Percentiles rank a stretch among this genome's conserved stretches.
These are phyloP conservation scores for Aporrectodea caliginosa DNA, from an alignment of 1,140 invertebrate species.

Conservation along the genomic window DNA sequence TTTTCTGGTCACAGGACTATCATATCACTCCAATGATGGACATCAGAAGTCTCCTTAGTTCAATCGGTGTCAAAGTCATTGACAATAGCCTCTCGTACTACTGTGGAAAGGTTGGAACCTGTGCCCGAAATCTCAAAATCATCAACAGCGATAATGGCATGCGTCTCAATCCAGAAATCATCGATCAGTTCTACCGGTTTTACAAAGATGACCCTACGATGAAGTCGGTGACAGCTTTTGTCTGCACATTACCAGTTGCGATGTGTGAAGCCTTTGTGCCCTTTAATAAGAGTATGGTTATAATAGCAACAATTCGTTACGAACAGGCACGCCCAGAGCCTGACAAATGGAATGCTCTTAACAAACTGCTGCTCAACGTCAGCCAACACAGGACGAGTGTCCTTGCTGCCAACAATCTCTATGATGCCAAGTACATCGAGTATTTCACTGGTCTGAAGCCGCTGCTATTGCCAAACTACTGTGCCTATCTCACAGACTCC, in stretches of 20 bases:
- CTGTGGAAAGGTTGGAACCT: constrained; percentile 28
- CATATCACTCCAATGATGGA: constrained; percentile 34
- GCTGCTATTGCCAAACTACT: constrained; percentile 23
- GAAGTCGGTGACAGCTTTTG: constrained; percentile 29
- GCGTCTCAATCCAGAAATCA: constrained; percentile 22
- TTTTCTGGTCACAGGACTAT: constrained; percentile 35
- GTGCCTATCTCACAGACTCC: constrained; percentile 26
- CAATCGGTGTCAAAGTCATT: constrained; percentile 31
- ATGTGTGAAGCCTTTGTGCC: constrained; percentile 32
- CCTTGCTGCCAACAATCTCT: constrained; percentile 32
- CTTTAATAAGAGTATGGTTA: constrained; percentile 31
- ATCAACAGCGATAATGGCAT: constrained; percentile 34
- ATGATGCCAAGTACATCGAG: constrained; percentile 34
- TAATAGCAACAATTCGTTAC: constrained; percentile 30
- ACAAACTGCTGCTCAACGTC: constrained; percentile 28
- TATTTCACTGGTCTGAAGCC: constrained; percentile 33
- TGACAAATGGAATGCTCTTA: constrained; percentile 31
- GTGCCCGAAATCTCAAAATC: constrained; percentile 31
- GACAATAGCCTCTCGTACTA: constrained; percentile 34
- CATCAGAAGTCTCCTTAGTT: constrained; percentile 27
- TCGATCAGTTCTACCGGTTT: constrained; percentile 31
- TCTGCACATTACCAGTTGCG: constrained; percentile 35
- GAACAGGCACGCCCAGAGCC: constrained; percentile 29
- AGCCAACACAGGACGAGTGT: constrained; percentile 11
- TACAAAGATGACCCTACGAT: constrained; percentile 32